Conservation (phyloP, 2,113 vertebrate genomes). For the Saguinus midas region DNA sequence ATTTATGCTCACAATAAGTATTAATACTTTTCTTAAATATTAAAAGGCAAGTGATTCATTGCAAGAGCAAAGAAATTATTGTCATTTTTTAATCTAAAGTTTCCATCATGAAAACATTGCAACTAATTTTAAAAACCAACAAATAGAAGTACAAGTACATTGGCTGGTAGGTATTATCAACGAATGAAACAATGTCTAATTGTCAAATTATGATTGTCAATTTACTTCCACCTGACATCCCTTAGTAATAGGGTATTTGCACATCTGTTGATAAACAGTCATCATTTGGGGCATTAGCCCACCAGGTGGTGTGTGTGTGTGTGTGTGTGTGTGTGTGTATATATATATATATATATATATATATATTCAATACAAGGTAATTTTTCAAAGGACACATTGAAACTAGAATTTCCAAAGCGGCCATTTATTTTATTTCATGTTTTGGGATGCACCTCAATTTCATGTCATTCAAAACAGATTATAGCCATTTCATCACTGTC, state of each 20-base stretch:
- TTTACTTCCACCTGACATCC: neutral
- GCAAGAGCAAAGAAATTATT: neutral
- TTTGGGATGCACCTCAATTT: neutral
- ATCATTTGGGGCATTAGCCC: conserved; percentile 1
- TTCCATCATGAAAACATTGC: neutral
- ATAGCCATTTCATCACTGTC: neutral
- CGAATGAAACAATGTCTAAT: neutral
- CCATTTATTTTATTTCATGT: conserved; percentile 31
- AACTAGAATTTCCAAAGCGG: neutral
- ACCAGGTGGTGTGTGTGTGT: neutral
- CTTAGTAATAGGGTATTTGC: neutral
- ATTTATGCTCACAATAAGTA: conserved; percentile 30
- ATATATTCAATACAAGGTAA: neutral
- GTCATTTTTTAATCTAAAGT: neutral
- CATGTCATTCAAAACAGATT: conserved; percentile 44
- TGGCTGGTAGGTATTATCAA: neutral
- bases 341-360: too few species aligned
- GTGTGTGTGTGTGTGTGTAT: too few species aligned
- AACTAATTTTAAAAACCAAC: neutral
- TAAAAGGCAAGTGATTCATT: conserved; percentile 29
- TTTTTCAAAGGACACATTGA: conserved; percentile 37
- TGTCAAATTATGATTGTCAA: neutral
- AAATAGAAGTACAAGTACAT: neutral
- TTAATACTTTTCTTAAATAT: conserved; percentile 3
- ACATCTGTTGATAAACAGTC: conserved; percentile 15